These are phyloP conservation scores for Eidolon helvum DNA, from an alignment of 2,113 vertebrate genomes.

Conservation along the genomic window DNA sequence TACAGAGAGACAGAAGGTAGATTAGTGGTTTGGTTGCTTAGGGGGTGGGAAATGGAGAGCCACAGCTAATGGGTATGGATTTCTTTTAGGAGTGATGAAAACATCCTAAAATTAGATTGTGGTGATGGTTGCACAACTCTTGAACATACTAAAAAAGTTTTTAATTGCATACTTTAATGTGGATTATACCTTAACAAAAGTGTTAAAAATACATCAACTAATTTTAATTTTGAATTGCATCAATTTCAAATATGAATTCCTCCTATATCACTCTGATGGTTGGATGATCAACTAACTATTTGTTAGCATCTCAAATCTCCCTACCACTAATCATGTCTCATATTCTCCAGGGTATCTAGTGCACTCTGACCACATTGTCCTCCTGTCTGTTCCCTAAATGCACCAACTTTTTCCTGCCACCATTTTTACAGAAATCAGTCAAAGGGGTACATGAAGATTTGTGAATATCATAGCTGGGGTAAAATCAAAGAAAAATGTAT, in stretches of 20 bases:
- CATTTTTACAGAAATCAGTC: not conserved
- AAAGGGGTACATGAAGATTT: not conserved
- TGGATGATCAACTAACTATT: not conserved
- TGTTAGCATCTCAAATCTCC: not conserved
- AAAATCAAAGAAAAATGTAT: not conserved
- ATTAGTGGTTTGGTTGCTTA: not conserved
- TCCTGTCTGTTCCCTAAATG: not conserved
- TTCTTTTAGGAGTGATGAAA: not conserved
- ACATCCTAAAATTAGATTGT: not conserved
- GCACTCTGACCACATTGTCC: not conserved
- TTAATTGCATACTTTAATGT: not conserved
- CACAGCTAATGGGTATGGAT: not conserved
- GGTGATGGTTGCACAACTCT: not conserved
- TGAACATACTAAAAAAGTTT: not conserved
- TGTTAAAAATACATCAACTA: not conserved
- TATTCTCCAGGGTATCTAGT: not conserved
- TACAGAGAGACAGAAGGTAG: not conserved
- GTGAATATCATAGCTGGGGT: not conserved
- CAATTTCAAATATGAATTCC: not conserved
- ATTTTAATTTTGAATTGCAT: not conserved
- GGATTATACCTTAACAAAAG: not conserved
- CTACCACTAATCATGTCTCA: not conserved
- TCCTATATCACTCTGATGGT: not conserved
- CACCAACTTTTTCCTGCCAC: not conserved
- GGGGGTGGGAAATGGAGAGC: not conserved